Percentiles rank a stretch among this genome's conserved stretches.
Conservation (phyloP, 2,888 invertebrate genomes). For the Neria commutata region DNA sequence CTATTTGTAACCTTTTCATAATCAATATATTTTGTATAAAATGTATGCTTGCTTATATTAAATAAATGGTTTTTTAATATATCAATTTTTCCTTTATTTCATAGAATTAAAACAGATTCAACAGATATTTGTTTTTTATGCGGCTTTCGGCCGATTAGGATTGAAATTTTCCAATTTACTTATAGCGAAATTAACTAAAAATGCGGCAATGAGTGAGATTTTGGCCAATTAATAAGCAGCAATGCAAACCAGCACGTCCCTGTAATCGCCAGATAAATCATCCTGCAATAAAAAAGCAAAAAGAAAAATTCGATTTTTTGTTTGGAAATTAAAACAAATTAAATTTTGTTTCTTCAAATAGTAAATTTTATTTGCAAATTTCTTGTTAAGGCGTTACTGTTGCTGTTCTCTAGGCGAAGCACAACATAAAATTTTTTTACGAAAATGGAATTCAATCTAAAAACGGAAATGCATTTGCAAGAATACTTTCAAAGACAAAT, state of each 20-base stretch:
- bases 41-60: too few relatives aligned
- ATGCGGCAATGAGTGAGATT: too few relatives aligned
- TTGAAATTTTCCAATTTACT: too few relatives aligned
- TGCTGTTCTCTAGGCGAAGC: background rate
- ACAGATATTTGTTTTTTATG: too few relatives aligned
- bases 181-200: too few relatives aligned
- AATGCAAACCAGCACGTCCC: slow-evolving; percentile 66
- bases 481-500: background rate
- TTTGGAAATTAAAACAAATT: slow-evolving; percentile 16
- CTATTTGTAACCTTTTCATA: too few relatives aligned
- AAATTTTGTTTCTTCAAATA: background rate
- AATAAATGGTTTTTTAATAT: too few relatives aligned
- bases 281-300: slow-evolving; percentile 63
- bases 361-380: slow-evolving; percentile 2
- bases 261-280: slow-evolving; percentile 73
- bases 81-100: too few relatives aligned
- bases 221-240: slow-evolving; percentile 56
- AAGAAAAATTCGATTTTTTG: slow-evolving; percentile 21
- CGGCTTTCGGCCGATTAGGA: too few relatives aligned
- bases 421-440: slow-evolving; percentile 31
- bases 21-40: too few relatives aligned
- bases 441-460: slow-evolving; percentile 47
- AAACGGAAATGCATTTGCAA: background rate
- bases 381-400: background rate
- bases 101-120: too few relatives aligned